Percentiles rank a stretch among this genome's conserved stretches.
These are phyloP conservation scores for Lordiphosa mommai DNA, from an alignment of 1,140 invertebrate genomes.

Conservation along the genomic window DNA sequence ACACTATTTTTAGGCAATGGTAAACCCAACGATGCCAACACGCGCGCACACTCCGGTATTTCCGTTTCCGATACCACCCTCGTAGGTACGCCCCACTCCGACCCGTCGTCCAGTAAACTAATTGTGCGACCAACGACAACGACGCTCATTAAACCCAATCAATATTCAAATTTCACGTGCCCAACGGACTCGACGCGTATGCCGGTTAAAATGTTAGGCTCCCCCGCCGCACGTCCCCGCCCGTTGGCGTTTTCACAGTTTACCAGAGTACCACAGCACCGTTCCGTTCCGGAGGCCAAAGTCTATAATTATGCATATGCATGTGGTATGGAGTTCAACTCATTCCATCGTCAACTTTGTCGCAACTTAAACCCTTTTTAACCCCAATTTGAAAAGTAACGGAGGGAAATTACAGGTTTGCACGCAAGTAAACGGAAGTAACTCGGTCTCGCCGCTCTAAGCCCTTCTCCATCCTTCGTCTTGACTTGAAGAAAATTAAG, in stretches of 20 bases:
- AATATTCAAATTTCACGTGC: constrained; percentile 68
- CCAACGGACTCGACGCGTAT: constrained; percentile 4
- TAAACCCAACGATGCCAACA: background rate
- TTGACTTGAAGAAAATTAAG: constrained; percentile 27
- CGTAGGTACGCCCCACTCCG: background rate
- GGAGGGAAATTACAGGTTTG: constrained; percentile 58
- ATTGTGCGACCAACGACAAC: constrained; percentile 56
- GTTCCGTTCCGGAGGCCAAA: constrained; percentile 47
- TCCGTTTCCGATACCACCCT: constrained; percentile 9
- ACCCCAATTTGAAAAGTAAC: constrained; percentile 44
- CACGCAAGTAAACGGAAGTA: constrained; percentile 71
- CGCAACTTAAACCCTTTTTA: constrained; percentile 74
- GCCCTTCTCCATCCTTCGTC: constrained; percentile 1
- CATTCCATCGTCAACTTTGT: constrained; percentile 22
- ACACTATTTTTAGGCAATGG: constrained; percentile 1
- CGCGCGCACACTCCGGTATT: constrained; percentile 2
- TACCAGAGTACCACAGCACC: constrained; percentile 26
- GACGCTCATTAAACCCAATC: constrained; percentile 68
- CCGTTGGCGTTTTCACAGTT: constrained; percentile 67
- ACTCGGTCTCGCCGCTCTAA: constrained; percentile 6
- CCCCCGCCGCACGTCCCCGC: too few relatives aligned
- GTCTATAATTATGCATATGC: constrained; percentile 72
- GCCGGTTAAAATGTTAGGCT: background rate
- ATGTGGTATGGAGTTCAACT: constrained; percentile 32
- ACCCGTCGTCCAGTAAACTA: constrained; percentile 29